Evolutionary conservation across 2,113 vertebrate genomes (phyloP).

Genomic region (Prolemur simus): DNA sequence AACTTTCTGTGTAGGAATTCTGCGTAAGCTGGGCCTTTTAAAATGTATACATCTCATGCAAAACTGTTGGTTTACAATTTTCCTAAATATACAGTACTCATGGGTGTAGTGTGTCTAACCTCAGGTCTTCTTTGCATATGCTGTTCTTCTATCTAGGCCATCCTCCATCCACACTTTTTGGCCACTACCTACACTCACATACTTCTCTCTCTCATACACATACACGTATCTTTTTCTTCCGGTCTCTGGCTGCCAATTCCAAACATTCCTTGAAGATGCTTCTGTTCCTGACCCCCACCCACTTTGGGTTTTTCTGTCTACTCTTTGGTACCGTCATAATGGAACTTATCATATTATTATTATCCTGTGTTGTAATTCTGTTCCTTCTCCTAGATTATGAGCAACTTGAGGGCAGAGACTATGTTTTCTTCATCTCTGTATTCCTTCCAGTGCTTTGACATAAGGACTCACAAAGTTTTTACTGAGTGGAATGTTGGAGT

Average conservation of each 20-base stretch:
- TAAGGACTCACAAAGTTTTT: not conserved
- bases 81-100: not conserved
- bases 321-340: not conserved
- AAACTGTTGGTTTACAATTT: conserved; percentile 35
- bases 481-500: not conserved
- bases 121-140: not conserved
- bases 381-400: not conserved
- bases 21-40: not conserved
- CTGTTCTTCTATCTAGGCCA: not conserved
- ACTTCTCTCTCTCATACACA: not conserved
- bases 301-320: not conserved
- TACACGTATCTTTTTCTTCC: not conserved
- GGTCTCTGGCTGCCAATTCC: not conserved
- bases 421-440: not conserved
- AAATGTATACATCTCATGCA: not conserved
- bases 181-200: not conserved
- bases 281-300: not conserved
- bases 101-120: not conserved
- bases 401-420: not conserved
- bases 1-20: conserved; percentile 16
- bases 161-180: not conserved
- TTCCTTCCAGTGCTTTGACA: not conserved
- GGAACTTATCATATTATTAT: not conserved
- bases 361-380: not conserved
- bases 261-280: not conserved